Evolutionary conservation across 2,888 invertebrate genomes (phyloP), one percentile per base, ranked within the genome.

Genomic region (Ctena decussata): DNA sequence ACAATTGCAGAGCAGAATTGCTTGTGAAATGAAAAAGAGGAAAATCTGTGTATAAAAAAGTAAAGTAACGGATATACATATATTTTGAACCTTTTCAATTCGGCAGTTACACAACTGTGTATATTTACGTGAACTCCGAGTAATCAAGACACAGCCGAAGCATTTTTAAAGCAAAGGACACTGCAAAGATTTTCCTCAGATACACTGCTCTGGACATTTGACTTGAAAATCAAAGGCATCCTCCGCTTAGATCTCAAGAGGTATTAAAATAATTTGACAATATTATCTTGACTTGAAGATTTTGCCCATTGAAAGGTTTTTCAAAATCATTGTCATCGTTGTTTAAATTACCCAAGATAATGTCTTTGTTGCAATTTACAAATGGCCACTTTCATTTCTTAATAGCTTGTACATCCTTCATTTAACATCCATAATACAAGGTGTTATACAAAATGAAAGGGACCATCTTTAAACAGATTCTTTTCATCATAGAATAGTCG

Each of bases 321-420:
- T 35, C 18, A 65, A 65, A 65, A 32, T 35, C 32, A 32, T 65
- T 65, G 32, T 32, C 21, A 65, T 35, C 65, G 24, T 32, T 65
- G 65, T 65, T 30, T 32, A 35, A 65, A 21, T 65, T 65, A 21
- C 35, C 65, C 32, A 65, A 32, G 65, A 65, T 65, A 65, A 65
- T 65, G 30, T 6, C 65, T 35, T 65, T 65, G 65, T 35, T 35
- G 65, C 30, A 35, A 65, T 65, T 65, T 65, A 65, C 65, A 65
- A 65, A 65, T 65, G 32, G 35, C 65, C 65, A 65, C 65, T 65
- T 65, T 35, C 21, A 35, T 3, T 8, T 65, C 35, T 65, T 35
- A 65, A 65, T 30, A 30, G 65, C 24, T 65, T 21, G 2, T 35
- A 32, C 35, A 35, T 65, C 65, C 24, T 65, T 65, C 65, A 65